phyloP scores from a whole-genome alignment of 2,888 invertebrate species.

The Hybos culiciformis region DNA sequence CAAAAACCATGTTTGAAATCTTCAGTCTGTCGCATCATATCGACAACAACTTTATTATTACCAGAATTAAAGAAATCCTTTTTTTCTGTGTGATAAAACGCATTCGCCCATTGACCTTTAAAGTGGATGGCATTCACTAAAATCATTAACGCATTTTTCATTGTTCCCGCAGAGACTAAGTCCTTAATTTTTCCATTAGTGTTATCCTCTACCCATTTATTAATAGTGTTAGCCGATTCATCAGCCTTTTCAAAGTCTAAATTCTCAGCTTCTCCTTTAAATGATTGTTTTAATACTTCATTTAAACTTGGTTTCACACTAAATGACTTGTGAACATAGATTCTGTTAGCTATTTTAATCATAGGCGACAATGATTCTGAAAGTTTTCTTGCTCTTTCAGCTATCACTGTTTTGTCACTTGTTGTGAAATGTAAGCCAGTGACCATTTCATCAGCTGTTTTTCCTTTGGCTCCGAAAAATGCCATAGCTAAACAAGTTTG shows the following conservation, averaged over 20 bases:
- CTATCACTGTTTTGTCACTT: constrained; percentile 10
- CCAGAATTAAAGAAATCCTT: constrained; percentile 41
- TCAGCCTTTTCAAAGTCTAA: too few relatives aligned
- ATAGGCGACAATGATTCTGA: too few relatives aligned
- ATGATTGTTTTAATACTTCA: constrained; percentile 45
- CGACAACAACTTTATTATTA: constrained; percentile 24
- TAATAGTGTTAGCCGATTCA: too few relatives aligned
- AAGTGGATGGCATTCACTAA: constrained; percentile 79
- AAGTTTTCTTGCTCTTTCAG: too few relatives aligned
- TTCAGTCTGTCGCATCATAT: constrained; percentile 46
- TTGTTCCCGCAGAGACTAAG: too few relatives aligned
- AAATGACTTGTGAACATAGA: constrained; percentile 49
- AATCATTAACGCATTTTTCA: too few relatives aligned
- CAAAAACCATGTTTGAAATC: constrained; percentile 38
- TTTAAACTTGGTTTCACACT: constrained; percentile 43
- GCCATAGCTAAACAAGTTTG: too few relatives aligned
- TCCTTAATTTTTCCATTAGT: constrained; percentile 73
- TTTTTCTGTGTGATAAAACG: constrained; percentile 51
- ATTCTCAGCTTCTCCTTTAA: too few relatives aligned
- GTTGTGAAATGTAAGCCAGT: constrained; percentile 33
- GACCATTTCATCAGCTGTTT: too few relatives aligned
- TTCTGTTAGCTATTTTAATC: constrained; percentile 54
- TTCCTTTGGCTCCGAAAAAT: too few relatives aligned
- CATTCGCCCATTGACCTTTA: constrained; percentile 62
- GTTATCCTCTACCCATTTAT: constrained; percentile 63